Percentiles rank a stretch among this genome's conserved stretches.
phyloP scores from a whole-genome alignment of 2,888 invertebrate species.

The Cosmia pyralina region DNA sequence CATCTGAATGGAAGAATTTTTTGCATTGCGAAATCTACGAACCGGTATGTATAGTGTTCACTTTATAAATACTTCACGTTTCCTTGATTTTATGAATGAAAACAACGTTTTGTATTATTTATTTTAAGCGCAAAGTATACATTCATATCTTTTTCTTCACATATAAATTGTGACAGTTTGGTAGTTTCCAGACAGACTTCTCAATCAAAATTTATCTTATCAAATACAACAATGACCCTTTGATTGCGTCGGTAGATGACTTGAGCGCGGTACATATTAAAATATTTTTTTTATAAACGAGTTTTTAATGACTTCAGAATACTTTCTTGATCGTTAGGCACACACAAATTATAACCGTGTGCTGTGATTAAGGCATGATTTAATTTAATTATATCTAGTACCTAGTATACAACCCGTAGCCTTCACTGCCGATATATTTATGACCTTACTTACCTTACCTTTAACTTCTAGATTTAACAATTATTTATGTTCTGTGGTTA shows the following conservation, averaged over 20 bases:
- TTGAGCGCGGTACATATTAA: conserved; percentile 30
- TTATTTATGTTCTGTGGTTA: conserved; percentile 32
- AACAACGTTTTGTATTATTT: conserved; percentile 20
- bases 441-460: neutral
- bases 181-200: conserved; percentile 61
- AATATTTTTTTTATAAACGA: conserved; percentile 33
- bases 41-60: conserved; percentile 59
- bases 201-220: conserved; percentile 75
- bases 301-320: conserved; percentile 44
- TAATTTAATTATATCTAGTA: conserved; percentile 10
- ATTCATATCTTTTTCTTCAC: conserved; percentile 31
- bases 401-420: neutral
- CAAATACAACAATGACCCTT: conserved; percentile 74
- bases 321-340: conserved; percentile 16
- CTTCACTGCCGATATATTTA: neutral
- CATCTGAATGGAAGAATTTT: conserved; percentile 55
- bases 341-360: neutral
- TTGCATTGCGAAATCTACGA: conserved; percentile 39
- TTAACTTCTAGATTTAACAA: conserved; percentile 8
- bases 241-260: conserved; percentile 63
- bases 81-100: conserved; percentile 54
- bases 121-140: conserved; percentile 28
- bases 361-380: conserved; percentile 16
- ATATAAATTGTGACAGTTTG: conserved; percentile 45
- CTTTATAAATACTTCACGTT: conserved; percentile 25